Evolutionary conservation across 2,888 invertebrate genomes (phyloP).

Genomic region (Trichacis sp.): DNA sequence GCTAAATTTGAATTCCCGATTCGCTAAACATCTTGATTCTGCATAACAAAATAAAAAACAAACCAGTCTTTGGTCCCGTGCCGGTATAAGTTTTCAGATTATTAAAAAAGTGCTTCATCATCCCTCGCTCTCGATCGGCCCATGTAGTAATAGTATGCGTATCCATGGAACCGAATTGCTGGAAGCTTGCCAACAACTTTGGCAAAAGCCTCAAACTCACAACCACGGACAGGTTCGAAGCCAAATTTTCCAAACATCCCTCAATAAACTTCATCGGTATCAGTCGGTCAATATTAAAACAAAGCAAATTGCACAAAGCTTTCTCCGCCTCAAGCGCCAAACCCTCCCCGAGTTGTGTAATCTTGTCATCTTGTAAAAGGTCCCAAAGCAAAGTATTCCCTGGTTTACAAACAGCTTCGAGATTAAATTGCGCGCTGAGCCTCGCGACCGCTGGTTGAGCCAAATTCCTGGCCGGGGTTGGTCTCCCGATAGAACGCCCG

Average conservation of each 20-base stretch:
- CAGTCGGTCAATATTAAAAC: conserved; percentile 89
- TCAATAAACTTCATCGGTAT: conserved; percentile 95
- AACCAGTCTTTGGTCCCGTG: conserved; percentile 54
- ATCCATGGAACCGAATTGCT: conserved; percentile 88
- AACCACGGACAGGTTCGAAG: conserved; percentile 89
- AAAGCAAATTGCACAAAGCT: conserved; percentile 87
- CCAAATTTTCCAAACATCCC: conserved; percentile 90
- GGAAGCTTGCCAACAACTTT: conserved; percentile 91
- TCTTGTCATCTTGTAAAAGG: conserved; percentile 90
- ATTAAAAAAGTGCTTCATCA: conserved; percentile 93
- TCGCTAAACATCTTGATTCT: too few species aligned
- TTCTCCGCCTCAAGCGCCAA: conserved; percentile 94
- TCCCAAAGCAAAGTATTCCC: conserved; percentile 96
- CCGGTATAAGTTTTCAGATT: conserved; percentile 83
- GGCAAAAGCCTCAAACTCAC: conserved; percentile 89
- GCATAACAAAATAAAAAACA: background rate
- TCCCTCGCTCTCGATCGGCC: conserved; percentile 92
- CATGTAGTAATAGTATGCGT: conserved; percentile 88
- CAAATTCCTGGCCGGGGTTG: conserved; percentile 41
- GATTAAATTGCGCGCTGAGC: conserved; percentile 70
- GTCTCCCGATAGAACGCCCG: conserved; percentile 57
- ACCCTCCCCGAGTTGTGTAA: conserved; percentile 89
- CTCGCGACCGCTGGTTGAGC: conserved; percentile 20
- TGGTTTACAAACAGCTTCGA: conserved; percentile 87
- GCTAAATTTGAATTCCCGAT: too few species aligned